A percentile compares a stretch with the other conserved stretches of the same genome.
phyloP scores from a whole-genome alignment of 2,797 vertebrate genomes.

The Tadarida brasiliensis region DNA sequence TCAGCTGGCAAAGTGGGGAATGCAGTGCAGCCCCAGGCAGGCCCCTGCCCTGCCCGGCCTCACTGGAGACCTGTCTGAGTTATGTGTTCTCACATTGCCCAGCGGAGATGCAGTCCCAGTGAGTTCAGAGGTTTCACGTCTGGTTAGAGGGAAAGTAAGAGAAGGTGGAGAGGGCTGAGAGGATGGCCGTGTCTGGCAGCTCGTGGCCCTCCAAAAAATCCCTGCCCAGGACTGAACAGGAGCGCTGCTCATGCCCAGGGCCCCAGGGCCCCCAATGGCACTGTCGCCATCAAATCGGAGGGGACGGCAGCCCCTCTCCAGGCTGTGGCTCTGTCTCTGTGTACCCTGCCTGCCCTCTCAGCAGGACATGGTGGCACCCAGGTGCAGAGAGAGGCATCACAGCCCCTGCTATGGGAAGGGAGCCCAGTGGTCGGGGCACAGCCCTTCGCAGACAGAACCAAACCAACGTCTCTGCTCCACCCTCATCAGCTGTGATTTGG shows the following conservation, averaged over 20 bases:
- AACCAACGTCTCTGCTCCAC: neutral
- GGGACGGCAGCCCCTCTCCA: neutral
- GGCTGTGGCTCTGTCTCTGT: neutral
- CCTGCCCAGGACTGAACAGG: neutral
- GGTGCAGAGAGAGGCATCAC: no score
- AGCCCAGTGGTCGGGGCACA: neutral
- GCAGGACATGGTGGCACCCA: neutral
- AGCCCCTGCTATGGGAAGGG: neutral
- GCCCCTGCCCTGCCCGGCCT: neutral
- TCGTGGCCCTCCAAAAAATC: neutral
- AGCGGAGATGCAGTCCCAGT: neutral
- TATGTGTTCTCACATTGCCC: constrained; percentile 35
- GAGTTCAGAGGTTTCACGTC: constrained; percentile 48
- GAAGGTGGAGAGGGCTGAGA: neutral
- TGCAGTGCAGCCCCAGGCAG: neutral
- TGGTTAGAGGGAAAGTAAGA: neutral
- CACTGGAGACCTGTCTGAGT: neutral
- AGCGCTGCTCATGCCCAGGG: neutral
- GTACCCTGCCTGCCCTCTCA: neutral
- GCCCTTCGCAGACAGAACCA: neutral
- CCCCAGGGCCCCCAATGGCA: neutral
- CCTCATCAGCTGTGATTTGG: neutral
- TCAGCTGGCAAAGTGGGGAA: neutral
- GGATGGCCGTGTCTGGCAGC: fast-evolving
- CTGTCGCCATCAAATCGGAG: neutral